phyloP scores from a whole-genome alignment of 2,888 invertebrate species.

The Leptinotarsa tumamoca region DNA sequence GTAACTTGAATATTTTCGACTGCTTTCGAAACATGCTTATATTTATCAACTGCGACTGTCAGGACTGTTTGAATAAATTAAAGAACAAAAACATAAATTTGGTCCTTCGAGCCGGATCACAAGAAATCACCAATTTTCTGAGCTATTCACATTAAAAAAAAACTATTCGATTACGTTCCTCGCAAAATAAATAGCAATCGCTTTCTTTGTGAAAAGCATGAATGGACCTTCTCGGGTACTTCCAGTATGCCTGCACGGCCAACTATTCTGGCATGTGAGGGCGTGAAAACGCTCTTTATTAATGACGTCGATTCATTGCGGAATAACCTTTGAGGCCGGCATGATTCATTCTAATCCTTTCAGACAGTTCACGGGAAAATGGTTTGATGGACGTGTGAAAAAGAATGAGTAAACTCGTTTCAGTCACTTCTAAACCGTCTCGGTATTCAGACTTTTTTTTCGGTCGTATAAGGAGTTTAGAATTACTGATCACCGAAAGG shows the following conservation, averaged over 20 bases:
- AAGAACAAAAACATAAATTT: background rate
- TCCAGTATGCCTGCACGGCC: background rate
- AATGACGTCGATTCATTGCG: slow-evolving; percentile 2
- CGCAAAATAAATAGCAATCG: background rate
- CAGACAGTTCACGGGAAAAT: slow-evolving; percentile 9
- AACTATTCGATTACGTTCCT: too few relatives aligned
- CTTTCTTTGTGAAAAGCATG: background rate
- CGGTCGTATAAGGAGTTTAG: background rate
- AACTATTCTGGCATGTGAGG: background rate
- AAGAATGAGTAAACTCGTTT: background rate
- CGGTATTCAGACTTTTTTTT: background rate
- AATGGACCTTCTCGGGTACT: background rate
- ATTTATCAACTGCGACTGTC: too few relatives aligned
- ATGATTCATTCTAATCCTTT: background rate
- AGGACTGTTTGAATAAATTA: too few relatives aligned
- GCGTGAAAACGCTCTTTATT: slow-evolving; percentile 1
- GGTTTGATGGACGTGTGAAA: slow-evolving; percentile 4
- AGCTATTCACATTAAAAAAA: too few relatives aligned
- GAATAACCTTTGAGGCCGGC: slow-evolving; percentile 10
- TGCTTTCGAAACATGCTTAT: too few relatives aligned
- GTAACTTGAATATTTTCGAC: too few relatives aligned
- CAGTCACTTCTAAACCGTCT: background rate
- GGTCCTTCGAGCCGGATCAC: slow-evolving; percentile 9
- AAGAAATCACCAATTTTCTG: background rate
- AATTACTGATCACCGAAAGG: too few relatives aligned